Conservation (phyloP, 2,888 invertebrate species). For the Hemithea aestivaria region DNA sequence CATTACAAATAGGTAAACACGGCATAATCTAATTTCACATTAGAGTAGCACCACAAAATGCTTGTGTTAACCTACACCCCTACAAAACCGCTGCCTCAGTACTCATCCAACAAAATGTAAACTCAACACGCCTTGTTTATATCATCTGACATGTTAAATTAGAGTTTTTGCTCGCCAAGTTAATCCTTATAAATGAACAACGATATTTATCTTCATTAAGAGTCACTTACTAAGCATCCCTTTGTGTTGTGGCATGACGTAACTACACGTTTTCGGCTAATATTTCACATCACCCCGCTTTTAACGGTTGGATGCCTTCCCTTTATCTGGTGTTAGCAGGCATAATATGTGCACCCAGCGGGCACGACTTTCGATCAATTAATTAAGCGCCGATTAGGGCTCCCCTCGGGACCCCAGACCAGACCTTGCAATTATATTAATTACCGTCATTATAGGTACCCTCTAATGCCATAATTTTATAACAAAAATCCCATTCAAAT, state of each 20-base stretch:
- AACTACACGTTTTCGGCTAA: constrained; percentile 71
- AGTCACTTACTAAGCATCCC: constrained; percentile 71
- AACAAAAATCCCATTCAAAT: constrained; percentile 16
- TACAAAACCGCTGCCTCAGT: constrained; percentile 3
- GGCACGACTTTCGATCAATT: constrained; percentile 77
- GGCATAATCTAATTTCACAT: too few species aligned
- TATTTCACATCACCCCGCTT: constrained; percentile 69
- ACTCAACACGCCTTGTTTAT: constrained; percentile 35
- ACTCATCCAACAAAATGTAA: constrained; percentile 16
- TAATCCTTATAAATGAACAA: constrained; percentile 72
- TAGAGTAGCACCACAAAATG: too few species aligned
- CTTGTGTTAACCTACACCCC: background rate
- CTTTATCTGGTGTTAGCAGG: constrained; percentile 72
- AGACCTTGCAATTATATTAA: constrained; percentile 58
- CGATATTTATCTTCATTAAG: constrained; percentile 77
- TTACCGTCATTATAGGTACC: constrained; percentile 61
- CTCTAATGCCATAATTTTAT: constrained; percentile 52
- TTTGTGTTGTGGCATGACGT: constrained; percentile 70
- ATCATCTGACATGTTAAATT: constrained; percentile 48
- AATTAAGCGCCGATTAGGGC: constrained; percentile 71
- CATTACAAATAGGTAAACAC: too few species aligned
- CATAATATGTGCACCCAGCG: constrained; percentile 66
- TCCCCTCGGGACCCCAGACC: constrained; percentile 56
- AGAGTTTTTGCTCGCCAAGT: constrained; percentile 62
- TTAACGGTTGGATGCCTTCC: constrained; percentile 67